Evolutionary conservation across 2,888 invertebrate species (phyloP), one percentile per base, ranked within the genome.

Genomic region (Andrena bucephala): DNA sequence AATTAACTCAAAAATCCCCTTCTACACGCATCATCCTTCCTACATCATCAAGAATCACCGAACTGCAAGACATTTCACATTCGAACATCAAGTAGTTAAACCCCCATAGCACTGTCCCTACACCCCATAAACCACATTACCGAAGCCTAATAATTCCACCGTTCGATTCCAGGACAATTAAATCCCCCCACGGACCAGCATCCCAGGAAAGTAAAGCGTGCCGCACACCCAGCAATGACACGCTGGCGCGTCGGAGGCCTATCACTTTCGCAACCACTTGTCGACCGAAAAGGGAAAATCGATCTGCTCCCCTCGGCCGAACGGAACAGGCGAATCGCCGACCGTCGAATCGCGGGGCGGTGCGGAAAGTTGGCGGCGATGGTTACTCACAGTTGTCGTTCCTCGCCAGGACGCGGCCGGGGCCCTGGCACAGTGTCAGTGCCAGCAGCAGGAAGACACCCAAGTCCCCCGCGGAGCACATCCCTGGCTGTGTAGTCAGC

Each of bases 361-460:
- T 20, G 65, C 24, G 57, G 16, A 57, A 24, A 57, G 24, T 57
- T 42, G 13, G 0, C 52, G n/a, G 6, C 2, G 16, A 2, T 0
- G 20, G 24, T 42, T 72, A 92, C 92, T 92, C 87, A 93, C 92
- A 91, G 71, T 91, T 89, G 71, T 92, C 93, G 87, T 92, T 93
- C 81, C 89, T 92, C 73, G 89, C 91, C 29, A 72, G 60, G 16
- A 81, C 84, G 63, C 68, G 70, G 57, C 77, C 83, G 3, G 85
- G 75, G 52, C 70, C 70, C 69, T 82, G 83, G 77, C 83, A 81
- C 65, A 83, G 70, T 50, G 79, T 83, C 69, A 90, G 77, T 66
- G 85, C 87, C 79, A 90, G 70, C n/a, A 90, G 74, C 78, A 90
- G 65, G 50, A 85, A 81, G 75, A 74, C 89, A 52, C 76, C 59